phyloP scores from a whole-genome alignment of 2,797 vertebrate genomes.

The Alfaro cultratus region DNA sequence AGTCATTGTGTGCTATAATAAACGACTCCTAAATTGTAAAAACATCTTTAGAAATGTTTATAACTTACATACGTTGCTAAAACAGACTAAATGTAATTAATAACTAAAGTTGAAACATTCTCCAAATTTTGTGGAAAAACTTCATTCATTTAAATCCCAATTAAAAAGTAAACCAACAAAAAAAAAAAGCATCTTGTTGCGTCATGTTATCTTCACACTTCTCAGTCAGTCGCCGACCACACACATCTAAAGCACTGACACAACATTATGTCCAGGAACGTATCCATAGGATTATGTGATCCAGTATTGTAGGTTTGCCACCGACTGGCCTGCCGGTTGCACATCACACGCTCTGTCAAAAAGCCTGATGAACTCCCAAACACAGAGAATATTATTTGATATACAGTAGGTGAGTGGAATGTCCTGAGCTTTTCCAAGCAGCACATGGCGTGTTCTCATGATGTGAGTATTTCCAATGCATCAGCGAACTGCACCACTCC shows the following conservation, averaged over 20 bases:
- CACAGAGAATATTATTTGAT: neutral
- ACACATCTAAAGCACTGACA: conserved; percentile 24
- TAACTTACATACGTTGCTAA: neutral
- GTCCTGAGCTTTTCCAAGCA: conserved; percentile 27
- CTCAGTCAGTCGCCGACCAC: conserved; percentile 23
- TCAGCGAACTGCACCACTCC: conserved; percentile 63
- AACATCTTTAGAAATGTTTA: neutral
- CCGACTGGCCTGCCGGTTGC: conserved; percentile 58
- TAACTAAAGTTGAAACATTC: neutral
- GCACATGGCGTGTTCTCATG: conserved; percentile 78
- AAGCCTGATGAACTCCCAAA: neutral
- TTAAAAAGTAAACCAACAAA: neutral
- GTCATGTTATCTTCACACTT: neutral
- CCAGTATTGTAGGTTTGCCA: conserved; percentile 63
- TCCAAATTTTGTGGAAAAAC: neutral
- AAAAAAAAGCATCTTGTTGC: neutral
- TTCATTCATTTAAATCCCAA: neutral
- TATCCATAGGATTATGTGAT: conserved; percentile 57
- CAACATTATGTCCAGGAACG: conserved; percentile 61
- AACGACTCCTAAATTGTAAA: neutral
- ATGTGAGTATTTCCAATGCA: conserved; percentile 71
- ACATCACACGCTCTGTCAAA: conserved; percentile 75
- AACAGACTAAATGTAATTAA: neutral
- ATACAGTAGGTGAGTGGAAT: neutral
- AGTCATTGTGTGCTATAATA: neutral